Base-by-base conservation (phyloP, 2,888 invertebrate species). In the Melieria omissa region DNA sequence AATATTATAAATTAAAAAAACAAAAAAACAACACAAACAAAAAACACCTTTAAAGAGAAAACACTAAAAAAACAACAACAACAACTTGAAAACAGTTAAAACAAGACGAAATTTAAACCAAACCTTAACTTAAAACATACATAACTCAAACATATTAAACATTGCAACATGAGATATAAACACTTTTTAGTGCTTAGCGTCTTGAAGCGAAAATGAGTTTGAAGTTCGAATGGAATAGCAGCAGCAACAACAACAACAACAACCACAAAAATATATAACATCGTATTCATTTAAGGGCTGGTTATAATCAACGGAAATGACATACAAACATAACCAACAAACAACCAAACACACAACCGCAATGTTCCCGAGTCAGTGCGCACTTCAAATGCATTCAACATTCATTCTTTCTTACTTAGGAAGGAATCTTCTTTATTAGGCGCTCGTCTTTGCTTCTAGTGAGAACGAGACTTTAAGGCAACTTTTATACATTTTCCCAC, bases 231-330 rank as follows among this genome's bases (percentile, higher is more conserved):
- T 8, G 6, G 29, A 10, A 55, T 16, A 9, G 55, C 4, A 55
- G 29, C 29, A 29, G 29, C 29, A 16, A 2, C 16, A 16, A 16
- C 16, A 29, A 29, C 29, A 29, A 2, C 29, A 29, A 29, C 29
- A 29, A 29, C 29, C 2, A 29, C 29, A 29, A 2, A 29, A 29
- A 29, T 29, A 74, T 76, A 71, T 74, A 66, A 68, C 76, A 74
- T 65, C 73, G 73, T 69, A 69, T 57, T 69, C 78, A 78, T 85
- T 84, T 85, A 84, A 86, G 86, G 86, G 81, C 85, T 85, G 86
- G 84, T 84, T 86, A 85, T 86, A 86, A 85, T 86, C 78, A 79
- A 85, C 86, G 86, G 86, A 85, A 86, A 85, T 76, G 65, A 61
- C 60, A 58, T 57, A 10, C 7, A 5, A 57, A 10, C 10, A 5